These are phyloP conservation scores for Neoarius graeffei DNA, from an alignment of 2,113 vertebrate genomes.

Conservation along the genomic window DNA sequence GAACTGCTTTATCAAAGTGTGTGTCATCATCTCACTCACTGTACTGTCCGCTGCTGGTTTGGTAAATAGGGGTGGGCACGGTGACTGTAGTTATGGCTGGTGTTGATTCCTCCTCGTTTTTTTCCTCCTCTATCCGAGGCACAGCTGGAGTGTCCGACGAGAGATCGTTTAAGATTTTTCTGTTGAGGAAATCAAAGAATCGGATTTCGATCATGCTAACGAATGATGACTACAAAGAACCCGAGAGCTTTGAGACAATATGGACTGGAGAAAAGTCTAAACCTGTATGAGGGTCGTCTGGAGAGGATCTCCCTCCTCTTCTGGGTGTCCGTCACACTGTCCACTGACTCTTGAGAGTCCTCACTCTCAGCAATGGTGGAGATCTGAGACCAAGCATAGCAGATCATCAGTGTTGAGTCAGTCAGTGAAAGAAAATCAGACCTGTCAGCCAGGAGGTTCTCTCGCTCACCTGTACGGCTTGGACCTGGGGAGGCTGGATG, in stretches of 20 bases:
- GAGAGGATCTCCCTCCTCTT: slow-evolving; percentile 98
- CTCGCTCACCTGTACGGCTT: slow-evolving; percentile 89
- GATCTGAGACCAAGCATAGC: slow-evolving; percentile 77
- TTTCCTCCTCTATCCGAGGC: slow-evolving; percentile 96
- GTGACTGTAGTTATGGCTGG: slow-evolving; percentile 96
- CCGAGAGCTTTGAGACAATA: neutral
- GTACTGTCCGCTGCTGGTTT: slow-evolving; percentile 98
- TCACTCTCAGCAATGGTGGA: slow-evolving; percentile 97
- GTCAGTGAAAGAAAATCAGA: neutral
- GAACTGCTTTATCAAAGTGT: neutral
- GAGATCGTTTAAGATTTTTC: slow-evolving; percentile 98
- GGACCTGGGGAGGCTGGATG: slow-evolving; percentile 97
- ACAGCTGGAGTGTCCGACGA: slow-evolving; percentile 95
- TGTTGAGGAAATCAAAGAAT: slow-evolving; percentile 61
- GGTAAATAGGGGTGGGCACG: slow-evolving; percentile 97
- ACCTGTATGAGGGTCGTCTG: slow-evolving; percentile 97
- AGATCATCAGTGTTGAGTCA: neutral
- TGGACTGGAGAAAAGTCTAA: neutral
- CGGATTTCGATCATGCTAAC: neutral
- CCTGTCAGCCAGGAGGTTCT: neutral
- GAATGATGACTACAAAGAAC: neutral
- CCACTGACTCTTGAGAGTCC: slow-evolving; percentile 98
- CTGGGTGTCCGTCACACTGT: slow-evolving; percentile 95
- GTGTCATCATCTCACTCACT: slow-evolving; percentile 75
- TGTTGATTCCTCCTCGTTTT: slow-evolving; percentile 92